Base-by-base conservation (phyloP, 2,888 invertebrate species). In the Timema cristinae region DNA sequence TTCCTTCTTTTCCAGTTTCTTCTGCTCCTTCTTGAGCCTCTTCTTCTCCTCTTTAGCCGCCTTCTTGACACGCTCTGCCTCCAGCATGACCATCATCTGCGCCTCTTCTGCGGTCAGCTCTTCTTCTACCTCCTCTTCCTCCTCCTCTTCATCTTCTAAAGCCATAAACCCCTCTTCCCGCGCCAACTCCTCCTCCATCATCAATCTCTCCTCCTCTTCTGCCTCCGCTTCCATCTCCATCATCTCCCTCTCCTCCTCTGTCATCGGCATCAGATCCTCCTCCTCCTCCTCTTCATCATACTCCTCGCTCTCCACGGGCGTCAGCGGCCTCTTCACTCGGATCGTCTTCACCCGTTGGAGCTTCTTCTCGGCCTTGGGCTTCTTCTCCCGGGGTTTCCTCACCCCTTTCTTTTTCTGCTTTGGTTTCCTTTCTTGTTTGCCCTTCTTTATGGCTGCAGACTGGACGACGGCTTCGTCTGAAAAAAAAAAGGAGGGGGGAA, bases 241-340 rank as follows among this genome's bases (percentile, higher is more conserved):
- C 50, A 68, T 73, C 32, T 77, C 77, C 32, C 75, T 76, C 68
- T 77, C 77, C 13, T 73, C 73, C 16, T 67, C 52, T 50, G 70
- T 70, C 50, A 72, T 67, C 48, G 63, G 63, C 48, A 63, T 63
- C 13, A 32, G 47, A 32, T 63, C 63, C 10, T 63, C 63, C 48
- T 82, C 75, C 80, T 81, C 72, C 10, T 72, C 72, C 8, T 82
- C 82, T 16, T 81, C 85, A 77, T 80, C 86, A 80, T 81, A 76
- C 80, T 83, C 76, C 80, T 85, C 85, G 78, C 80, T 84, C 85
- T 80, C 85, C 85, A 78, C 85, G 84, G 1, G 85, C 85, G 72
- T 84, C 85, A 78, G 85, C 85, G 85, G 84, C 85, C 80, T 85
- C 85, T 75, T 85, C 85, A 75, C 85, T 85, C 81, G 82, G 50